A percentile compares a stretch with the other conserved stretches of the same genome.
phyloP scores from a whole-genome alignment of 2,797 vertebrate genomes.

The Danio kyathit region DNA sequence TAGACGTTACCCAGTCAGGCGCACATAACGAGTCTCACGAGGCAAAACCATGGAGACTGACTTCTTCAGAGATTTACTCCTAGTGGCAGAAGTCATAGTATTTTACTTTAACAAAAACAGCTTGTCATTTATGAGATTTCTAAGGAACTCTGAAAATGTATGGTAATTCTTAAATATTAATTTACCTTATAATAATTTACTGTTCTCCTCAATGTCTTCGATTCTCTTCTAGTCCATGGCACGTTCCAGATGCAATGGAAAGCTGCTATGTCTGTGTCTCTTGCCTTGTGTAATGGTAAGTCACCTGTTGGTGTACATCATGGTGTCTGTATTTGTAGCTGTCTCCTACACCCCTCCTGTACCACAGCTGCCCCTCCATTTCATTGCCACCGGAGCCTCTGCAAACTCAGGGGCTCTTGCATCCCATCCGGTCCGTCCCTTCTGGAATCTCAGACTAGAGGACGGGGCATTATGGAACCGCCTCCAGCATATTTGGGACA shows the following conservation, averaged over 20 bases:
- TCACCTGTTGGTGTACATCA: constrained; percentile 80
- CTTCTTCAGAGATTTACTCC: constrained; percentile 58
- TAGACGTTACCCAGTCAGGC: constrained; percentile 65
- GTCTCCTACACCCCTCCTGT: constrained; percentile 76
- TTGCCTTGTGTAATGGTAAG: constrained; percentile 84
- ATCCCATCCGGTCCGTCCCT: constrained; percentile 73
- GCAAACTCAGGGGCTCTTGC: constrained; percentile 68
- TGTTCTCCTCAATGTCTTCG: constrained; percentile 11
- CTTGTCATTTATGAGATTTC: constrained; percentile 8
- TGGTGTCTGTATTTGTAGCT: constrained; percentile 81
- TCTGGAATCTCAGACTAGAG: constrained; percentile 81
- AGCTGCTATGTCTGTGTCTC: constrained; percentile 80
- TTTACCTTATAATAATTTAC: background rate
- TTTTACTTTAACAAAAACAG: constrained; percentile 14
- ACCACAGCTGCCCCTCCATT: constrained; percentile 74
- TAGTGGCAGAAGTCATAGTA: constrained; percentile 38
- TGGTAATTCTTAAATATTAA: background rate
- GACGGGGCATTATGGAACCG: constrained; percentile 80
- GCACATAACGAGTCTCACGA: constrained; percentile 74
- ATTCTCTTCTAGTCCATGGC: constrained; percentile 71
- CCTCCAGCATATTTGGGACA: constrained; percentile 79
- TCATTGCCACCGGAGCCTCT: constrained; percentile 75
- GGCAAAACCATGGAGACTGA: constrained; percentile 73
- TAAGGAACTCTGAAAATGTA: background rate
- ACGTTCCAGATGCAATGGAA: constrained; percentile 76